Percentiles rank a stretch among this genome's conserved stretches.
Evolutionary conservation across 2,797 vertebrate genomes (phyloP).

Genomic region (Argya squamiceps): DNA sequence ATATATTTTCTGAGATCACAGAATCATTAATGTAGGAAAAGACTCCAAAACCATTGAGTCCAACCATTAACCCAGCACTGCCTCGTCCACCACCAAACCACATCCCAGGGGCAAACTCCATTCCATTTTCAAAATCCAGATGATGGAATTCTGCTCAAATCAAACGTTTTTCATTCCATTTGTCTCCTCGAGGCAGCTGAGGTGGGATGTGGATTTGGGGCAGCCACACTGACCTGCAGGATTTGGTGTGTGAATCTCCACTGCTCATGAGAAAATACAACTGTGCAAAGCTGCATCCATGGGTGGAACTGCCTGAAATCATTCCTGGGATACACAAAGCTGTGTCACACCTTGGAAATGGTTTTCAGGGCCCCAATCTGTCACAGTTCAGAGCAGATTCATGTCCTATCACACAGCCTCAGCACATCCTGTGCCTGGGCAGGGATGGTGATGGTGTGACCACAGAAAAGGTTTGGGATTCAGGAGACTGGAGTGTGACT

Average conservation of each 20-base stretch:
- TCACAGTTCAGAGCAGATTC: neutral
- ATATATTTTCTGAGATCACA: neutral
- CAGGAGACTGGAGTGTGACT: neutral
- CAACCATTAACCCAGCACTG: neutral
- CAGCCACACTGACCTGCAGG: neutral
- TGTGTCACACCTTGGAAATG: neutral
- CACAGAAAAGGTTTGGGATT: neutral
- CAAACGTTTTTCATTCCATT: neutral
- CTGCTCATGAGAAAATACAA: rapidly evolving
- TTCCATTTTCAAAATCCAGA: neutral
- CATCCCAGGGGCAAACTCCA: neutral
- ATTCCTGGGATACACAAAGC: neutral
- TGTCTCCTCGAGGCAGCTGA: neutral
- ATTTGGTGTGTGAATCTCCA: rapidly evolving
- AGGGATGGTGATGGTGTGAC: neutral
- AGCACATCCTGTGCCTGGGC: neutral
- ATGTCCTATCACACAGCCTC: neutral
- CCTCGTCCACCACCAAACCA: neutral
- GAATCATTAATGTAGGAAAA: neutral
- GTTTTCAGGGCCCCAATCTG: neutral
- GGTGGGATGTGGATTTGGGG: neutral
- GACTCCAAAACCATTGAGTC: neutral
- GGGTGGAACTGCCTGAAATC: neutral
- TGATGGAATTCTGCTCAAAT: neutral
- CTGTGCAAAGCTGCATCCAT: neutral